Base-by-base conservation (phyloP, 2,888 invertebrate species). In the Mechanitis mazaeus region DNA sequence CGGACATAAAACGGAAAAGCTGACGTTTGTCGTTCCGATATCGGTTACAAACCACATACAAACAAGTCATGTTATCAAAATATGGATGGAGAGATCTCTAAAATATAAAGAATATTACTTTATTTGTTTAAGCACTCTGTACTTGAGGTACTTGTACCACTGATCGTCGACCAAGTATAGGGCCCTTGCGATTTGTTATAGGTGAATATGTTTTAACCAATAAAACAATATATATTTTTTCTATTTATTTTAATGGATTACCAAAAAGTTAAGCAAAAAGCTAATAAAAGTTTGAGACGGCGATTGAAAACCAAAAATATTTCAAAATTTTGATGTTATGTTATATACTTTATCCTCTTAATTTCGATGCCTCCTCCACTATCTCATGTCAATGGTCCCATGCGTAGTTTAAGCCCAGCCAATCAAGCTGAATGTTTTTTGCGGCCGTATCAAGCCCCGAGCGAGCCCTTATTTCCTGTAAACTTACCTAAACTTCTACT, bases 391-490 rank as follows among this genome's bases (percentile, higher is more conserved):
- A 9, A 50, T 20, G 58, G 11, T 54, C 61, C 54, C 47, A n/a
- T 63, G 61, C 59, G 69, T 71, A 69, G 69, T 72, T 74, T 71
- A 72, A 77, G 78, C 78, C 76, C 71, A 71, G 85, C 84, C 88
- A 88, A 88, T 88, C 88, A 87, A 76, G 75, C 74, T 72, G 79
- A 87, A 87, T 87, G 86, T 87, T 83, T 83, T 81, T 77, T 76
- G 79, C 74, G 81, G 81, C 80, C 75, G 78, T 84, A 83, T 83
- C 80, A 78, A 66, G 80, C 82, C 87, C 80, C 80, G 67, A 74
- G 80, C 80, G 84, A 74, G 76, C 79, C 81, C 83, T 85, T 86
- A 87, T 85, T 84, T 86, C 84, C 84, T 69, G 66, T 67, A 64
- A 63, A 69, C 54, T 69, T 68, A 64, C 65, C 61, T 56, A 58